Evolutionary conservation across 2,888 invertebrate genomes (phyloP), one percentile per base, ranked within the genome.

Genomic region (Rutpela maculata): DNA sequence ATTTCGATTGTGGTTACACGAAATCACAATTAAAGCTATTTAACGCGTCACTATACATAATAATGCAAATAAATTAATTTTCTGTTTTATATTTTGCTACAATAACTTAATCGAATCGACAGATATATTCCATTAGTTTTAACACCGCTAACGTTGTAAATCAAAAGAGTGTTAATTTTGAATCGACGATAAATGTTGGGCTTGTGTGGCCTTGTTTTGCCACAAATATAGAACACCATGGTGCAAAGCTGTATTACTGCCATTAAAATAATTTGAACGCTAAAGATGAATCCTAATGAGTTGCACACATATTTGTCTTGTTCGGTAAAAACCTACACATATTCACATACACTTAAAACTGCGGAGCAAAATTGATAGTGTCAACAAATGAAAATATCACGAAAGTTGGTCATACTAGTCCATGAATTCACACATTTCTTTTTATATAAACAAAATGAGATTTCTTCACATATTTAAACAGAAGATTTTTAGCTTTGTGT

Each of bases 231-330:
- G 19, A 19, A 59, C 22, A 59, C 6, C 12, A 15, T 59, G 22
- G 59, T 19, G 12, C 4, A 56, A 9, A 18, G 9, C 17, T 18
- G 19, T 12, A 19, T 22, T 59, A 59, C 11, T 59, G 19, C 19
- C 9, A 59, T 59, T 59, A 59, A 18, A 59, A 59, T 18, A 59
- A 22, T 59, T 59, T 59, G 22, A 22, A 19, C 19, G 22, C 7
- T 59, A 22, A 18, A 59, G 9, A 59, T 4, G 57, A 59, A 15
- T 55, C 19, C 67, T 55, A 67, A 67, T 67, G 50, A 55, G 55
- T 67, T 55, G 67, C 15, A n/a, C 26, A 67, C 22, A 55, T 67
- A 67, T 67, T 55, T 67, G 22, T 67, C 26, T 67, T 38, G 18
- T 12, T 12, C 12, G 12, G 65, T 65, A 65, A 43, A 65, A 65